Conservation (phyloP, 1,140 invertebrate genomes). For the Platorchestia sp. region DNA sequence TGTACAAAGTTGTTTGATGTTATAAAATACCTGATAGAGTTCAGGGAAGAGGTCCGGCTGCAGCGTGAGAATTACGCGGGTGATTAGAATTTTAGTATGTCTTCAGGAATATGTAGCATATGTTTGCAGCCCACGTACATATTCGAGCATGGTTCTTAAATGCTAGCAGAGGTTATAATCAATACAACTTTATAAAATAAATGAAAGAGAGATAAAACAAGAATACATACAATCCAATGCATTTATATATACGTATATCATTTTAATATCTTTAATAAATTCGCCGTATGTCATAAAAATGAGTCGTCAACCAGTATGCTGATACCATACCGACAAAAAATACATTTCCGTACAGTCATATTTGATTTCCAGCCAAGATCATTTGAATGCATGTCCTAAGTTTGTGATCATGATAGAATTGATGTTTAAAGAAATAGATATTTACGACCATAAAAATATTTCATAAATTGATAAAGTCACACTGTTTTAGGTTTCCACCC, state of each 20-base stretch:
- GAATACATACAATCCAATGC: too few species aligned
- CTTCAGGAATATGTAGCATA: not conserved
- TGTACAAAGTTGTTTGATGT: not conserved
- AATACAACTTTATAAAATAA: not conserved
- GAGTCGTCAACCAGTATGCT: too few species aligned
- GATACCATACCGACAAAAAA: too few species aligned
- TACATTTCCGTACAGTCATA: too few species aligned
- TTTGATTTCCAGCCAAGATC: too few species aligned
- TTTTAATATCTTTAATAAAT: not conserved
- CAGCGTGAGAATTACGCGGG: not conserved
- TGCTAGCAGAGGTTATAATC: not conserved
- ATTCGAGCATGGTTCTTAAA: not conserved
- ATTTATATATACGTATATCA: too few species aligned
- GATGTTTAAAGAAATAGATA: not conserved
- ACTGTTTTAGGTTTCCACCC: too few species aligned
- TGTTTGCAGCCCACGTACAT: not conserved
- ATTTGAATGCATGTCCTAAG: too few species aligned
- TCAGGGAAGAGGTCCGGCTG: slow-evolving; percentile 54
- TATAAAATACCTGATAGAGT: slow-evolving; percentile 5
- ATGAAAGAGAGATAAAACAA: not conserved
- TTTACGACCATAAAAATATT: not conserved
- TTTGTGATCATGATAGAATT: not conserved
- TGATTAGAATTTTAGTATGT: not conserved
- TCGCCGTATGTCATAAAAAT: not conserved
- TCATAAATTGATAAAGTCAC: not conserved